Evolutionary conservation across 2,113 vertebrate species (phyloP), one percentile per base, ranked within the genome.

Genomic region (Carassius gibelio): DNA sequence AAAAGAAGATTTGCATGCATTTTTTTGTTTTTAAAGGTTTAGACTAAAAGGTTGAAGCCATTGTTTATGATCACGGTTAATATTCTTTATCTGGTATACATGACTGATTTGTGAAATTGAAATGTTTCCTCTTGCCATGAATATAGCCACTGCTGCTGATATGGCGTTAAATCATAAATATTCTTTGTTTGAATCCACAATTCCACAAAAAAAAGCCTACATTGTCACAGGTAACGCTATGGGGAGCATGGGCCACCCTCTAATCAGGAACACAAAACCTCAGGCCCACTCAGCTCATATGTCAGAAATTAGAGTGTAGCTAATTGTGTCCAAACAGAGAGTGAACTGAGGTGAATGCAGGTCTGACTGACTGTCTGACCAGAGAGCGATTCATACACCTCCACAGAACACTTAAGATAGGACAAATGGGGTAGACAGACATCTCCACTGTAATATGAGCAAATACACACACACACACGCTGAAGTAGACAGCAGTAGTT

Each of bases 361-460:
- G 80, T 9, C 84, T 88, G 69, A 84, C 87, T 89, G 89, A 23
- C 85, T 81, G 89, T 21, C 85, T 81, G 87, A 83, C 81, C 75
- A 55, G 38, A 45, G 68, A 36, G 81, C 84, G 75, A 84, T 87
- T 17, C 80, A 85, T 42, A 36, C 81, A 90, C 89, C 90, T 89
- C 64, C 84, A 75, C 85, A 90, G 89, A 88, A 87, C 87, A 77
- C 90, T 75, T 90, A 52, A 88, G 92, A 92, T 79, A 86, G 85
- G 88, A 91, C 92, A 92, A 90, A 92, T 88, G 36, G 89, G 80
- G 90, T 94, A 95, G 90, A 91, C 94, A 93, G 94, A 94, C 93
- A 94, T 90, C 82, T 72, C 23, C 77, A 85, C 91, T 92, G 94
- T 76, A 96, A 96, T 92, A 84, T 76, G 93, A 95, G 90, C 92